phyloP scores from a whole-genome alignment of 2,797 vertebrate species.

The Phalloptychus januarius region DNA sequence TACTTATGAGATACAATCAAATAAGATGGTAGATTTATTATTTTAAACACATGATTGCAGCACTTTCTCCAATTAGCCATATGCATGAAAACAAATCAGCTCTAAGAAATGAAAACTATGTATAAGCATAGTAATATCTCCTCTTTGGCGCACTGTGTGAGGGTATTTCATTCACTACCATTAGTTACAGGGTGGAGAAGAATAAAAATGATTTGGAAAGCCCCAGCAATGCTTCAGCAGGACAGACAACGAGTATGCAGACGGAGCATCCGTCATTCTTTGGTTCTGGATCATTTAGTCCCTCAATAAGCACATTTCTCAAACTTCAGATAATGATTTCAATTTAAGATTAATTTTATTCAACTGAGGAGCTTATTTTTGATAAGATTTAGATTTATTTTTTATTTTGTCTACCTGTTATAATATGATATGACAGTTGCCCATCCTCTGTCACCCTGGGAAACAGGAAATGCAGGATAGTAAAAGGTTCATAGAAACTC shows the following conservation, averaged over 20 bases:
- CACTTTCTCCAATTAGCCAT: conserved; percentile 17
- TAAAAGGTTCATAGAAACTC: too few species aligned
- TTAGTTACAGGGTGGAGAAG: conserved; percentile 42
- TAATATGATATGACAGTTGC: background rate
- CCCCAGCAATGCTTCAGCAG: conserved; percentile 31
- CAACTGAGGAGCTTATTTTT: background rate
- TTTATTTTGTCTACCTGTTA: background rate
- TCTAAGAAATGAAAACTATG: conserved; percentile 63
- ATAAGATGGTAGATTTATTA: conserved; percentile 9
- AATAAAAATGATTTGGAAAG: conserved; percentile 47
- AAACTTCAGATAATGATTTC: conserved; percentile 10
- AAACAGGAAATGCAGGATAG: background rate
- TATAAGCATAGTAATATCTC: conserved; percentile 52
- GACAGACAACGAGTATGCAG: conserved; percentile 29
- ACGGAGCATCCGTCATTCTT: conserved; percentile 22
- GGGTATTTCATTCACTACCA: conserved; percentile 54
- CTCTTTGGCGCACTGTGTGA: conserved; percentile 36
- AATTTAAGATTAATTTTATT: background rate
- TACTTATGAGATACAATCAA: conserved; percentile 3
- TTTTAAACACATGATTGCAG: conserved; percentile 34
- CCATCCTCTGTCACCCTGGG: background rate
- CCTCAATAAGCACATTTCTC: conserved; percentile 1
- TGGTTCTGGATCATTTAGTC: conserved; percentile 1
- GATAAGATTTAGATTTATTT: background rate
- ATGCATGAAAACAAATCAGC: conserved; percentile 54